Percentiles rank a stretch among this genome's conserved stretches.
These are phyloP conservation scores for Venturia canescens DNA, from an alignment of 1,140 invertebrate genomes.

Conservation along the genomic window DNA sequence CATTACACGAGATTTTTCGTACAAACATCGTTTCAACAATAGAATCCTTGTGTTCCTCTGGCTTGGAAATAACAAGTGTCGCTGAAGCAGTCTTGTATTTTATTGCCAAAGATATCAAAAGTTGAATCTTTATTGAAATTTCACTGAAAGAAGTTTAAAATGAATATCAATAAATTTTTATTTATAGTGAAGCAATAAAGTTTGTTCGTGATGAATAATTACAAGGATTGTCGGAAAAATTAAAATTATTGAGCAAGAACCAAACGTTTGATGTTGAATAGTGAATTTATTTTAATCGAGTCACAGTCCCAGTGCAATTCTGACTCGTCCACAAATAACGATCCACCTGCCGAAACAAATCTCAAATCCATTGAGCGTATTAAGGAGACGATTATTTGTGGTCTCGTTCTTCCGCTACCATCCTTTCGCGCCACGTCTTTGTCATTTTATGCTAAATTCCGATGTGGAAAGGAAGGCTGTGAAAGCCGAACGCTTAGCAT, in stretches of 20 bases:
- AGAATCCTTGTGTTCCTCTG: neutral
- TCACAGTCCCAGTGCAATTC: neutral
- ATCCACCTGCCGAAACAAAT: neutral
- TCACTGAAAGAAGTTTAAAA: too few relatives aligned
- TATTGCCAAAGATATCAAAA: too few relatives aligned
- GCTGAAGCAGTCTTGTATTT: too few relatives aligned
- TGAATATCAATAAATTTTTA: too few relatives aligned
- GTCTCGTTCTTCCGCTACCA: neutral
- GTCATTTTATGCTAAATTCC: constrained; percentile 13
- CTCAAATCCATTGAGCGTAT: neutral
- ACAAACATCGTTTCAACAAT: neutral
- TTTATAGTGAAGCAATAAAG: neutral
- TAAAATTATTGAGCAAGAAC: neutral
- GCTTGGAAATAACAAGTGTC: too few relatives aligned
- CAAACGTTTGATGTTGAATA: too few relatives aligned
- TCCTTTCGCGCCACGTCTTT: neutral
- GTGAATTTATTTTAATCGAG: neutral
- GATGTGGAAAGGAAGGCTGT: constrained; percentile 29
- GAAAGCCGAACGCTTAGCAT: constrained; percentile 65
- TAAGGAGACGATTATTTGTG: constrained; percentile 2
- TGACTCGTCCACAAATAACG: neutral
- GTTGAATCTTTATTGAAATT: too few relatives aligned
- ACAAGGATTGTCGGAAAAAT: neutral
- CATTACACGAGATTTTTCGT: neutral
- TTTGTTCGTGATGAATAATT: neutral